Conservation (phyloP, 2,888 invertebrate species). For the Sphecodes monilicornis region DNA sequence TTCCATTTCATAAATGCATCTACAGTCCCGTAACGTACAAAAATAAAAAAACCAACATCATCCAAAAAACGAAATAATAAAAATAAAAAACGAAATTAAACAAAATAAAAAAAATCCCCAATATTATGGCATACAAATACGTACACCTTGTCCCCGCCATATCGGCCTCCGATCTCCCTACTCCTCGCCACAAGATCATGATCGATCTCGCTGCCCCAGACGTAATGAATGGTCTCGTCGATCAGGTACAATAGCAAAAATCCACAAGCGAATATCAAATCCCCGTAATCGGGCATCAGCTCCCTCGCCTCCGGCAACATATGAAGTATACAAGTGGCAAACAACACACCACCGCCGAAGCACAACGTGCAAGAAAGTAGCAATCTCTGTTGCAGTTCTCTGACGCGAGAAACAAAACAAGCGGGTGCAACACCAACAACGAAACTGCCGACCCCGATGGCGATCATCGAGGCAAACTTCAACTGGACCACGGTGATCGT, state of each 20-base stretch:
- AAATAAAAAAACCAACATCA: too few species aligned
- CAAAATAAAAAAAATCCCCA: background rate
- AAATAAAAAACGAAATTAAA: too few species aligned
- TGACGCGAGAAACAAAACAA: constrained; percentile 87
- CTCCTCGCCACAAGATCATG: background rate
- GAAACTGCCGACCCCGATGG: constrained; percentile 89
- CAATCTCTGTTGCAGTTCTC: constrained; percentile 85
- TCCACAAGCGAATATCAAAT: constrained; percentile 88
- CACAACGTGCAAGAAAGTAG: constrained; percentile 90
- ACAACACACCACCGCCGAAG: constrained; percentile 92
- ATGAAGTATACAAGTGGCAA: constrained; percentile 91
- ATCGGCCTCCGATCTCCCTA: background rate
- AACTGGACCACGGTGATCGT: constrained; percentile 83
- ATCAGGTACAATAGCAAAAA: constrained; percentile 90
- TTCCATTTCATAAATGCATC: too few species aligned
- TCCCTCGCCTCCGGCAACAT: constrained; percentile 92
- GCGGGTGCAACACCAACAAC: constrained; percentile 90
- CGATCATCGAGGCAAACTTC: constrained; percentile 88
- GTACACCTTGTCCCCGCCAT: constrained; percentile 37
- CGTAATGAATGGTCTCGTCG: constrained; percentile 90
- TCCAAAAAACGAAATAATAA: too few species aligned
- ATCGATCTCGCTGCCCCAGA: constrained; percentile 85
- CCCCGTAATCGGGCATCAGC: constrained; percentile 86
- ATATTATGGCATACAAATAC: constrained; percentile 5
- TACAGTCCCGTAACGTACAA: too few species aligned